phyloP scores from a whole-genome alignment of 2,888 invertebrate genomes.

The Erebia palarica region DNA sequence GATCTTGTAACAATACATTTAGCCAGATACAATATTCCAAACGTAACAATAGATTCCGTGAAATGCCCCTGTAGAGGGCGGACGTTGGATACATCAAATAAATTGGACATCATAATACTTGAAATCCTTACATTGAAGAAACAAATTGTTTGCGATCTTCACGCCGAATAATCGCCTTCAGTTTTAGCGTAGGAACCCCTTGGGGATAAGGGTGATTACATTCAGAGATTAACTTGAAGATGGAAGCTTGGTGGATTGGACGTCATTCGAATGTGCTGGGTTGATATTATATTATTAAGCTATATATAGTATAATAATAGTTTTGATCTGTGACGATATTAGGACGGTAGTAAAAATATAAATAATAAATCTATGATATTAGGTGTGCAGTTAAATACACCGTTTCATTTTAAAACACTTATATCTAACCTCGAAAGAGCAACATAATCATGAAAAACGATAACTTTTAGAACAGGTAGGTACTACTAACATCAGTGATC shows the following conservation, averaged over 20 bases:
- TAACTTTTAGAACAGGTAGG: too few relatives aligned
- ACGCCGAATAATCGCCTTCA: conserved; percentile 12
- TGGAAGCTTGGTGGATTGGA: conserved; percentile 17
- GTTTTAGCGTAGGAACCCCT: conserved; percentile 8
- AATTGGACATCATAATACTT: conserved; percentile 23
- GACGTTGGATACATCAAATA: conserved; percentile 19
- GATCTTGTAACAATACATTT: conserved; percentile 10
- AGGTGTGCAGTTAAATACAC: too few relatives aligned
- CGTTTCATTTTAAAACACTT: too few relatives aligned
- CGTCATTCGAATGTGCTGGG: conserved; percentile 8
- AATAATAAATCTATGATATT: too few relatives aligned
- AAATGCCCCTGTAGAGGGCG: conserved; percentile 14
- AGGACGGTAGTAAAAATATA: too few relatives aligned
- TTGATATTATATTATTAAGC: background rate
- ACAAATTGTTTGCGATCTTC: conserved; percentile 19
- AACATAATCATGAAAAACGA: too few relatives aligned
- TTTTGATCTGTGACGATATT: too few relatives aligned
- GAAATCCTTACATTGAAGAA: conserved; percentile 17
- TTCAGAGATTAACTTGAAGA: conserved; percentile 7
- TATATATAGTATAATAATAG: too few relatives aligned
- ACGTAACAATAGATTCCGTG: conserved; percentile 23
- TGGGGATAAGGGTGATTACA: conserved; percentile 22
- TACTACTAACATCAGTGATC: too few relatives aligned
- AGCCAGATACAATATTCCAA: background rate
- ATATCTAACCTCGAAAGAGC: too few relatives aligned